These are phyloP conservation scores for Enteromius treurensis DNA, from an alignment of 2,797 vertebrate genomes.

Conservation along the genomic window DNA sequence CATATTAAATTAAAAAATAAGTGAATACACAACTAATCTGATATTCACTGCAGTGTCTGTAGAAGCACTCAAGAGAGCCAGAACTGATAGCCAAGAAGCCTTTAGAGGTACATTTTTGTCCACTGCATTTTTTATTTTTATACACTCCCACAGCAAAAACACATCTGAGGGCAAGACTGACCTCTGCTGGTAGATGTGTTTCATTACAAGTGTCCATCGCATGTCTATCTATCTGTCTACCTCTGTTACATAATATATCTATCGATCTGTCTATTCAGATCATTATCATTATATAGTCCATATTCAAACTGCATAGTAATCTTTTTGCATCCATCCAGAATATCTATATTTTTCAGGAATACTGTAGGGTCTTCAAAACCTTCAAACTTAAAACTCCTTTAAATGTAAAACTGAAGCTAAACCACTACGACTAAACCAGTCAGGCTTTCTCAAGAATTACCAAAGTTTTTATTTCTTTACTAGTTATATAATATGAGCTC, in stretches of 20 bases:
- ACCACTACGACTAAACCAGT: background rate
- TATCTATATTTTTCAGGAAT: background rate
- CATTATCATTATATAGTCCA: background rate
- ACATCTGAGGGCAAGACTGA: constrained; percentile 11
- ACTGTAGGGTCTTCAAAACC: background rate
- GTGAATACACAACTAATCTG: background rate
- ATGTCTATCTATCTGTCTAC: background rate
- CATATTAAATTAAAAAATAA: background rate
- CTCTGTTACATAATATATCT: background rate
- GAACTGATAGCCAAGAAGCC: background rate
- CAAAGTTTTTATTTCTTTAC: background rate
- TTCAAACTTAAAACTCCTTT: no score
- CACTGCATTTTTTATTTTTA: background rate
- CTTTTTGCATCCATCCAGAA: background rate
- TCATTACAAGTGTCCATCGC: background rate
- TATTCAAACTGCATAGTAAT: background rate
- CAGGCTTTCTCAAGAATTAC: background rate
- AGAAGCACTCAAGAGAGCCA: background rate
- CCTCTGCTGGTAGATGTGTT: constrained; percentile 47
- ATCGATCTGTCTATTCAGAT: background rate
- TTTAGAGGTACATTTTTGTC: background rate
- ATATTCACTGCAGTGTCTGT: background rate
- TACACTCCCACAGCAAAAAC: no score
- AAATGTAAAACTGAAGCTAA: background rate
- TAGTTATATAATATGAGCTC: background rate